Base-by-base conservation (phyloP, 2,888 invertebrate species). In the Uloborus plumipes region DNA sequence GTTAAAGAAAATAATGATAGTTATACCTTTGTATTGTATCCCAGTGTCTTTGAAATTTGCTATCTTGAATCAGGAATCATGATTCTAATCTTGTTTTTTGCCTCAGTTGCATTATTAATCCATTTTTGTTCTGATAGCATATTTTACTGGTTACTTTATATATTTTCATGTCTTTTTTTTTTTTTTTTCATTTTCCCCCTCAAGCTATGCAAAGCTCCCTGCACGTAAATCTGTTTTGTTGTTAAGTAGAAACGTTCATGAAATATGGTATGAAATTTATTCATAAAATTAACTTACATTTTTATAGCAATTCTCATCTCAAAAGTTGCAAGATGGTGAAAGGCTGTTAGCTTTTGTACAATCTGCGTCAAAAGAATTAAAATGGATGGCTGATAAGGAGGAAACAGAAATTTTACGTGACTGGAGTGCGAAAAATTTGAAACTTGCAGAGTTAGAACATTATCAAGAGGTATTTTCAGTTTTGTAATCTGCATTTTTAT, bases 371-470 rank as follows among this genome's bases (percentile, higher is more conserved):
- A 94, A 94, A 50, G 99, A 99, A 89, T 91, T 99, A 85, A 94
- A 96, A 88, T 99, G 99, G 98, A 92, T 99, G 76, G 96, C 94
- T 88, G 97, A 98, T 89, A 96, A 97, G 89, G 99, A 99, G 88
- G 97, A 98, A 88, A 93, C 94, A 71, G 99, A 99, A 90, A 92
- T 98, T 66, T 93, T 95, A 26, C 92, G 98, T 55, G 99, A 99
- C 90, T 99, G 99, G 99, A 96, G 97, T 78, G 96, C 97, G 88
- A 95, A 95, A 84, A 95, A 95, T 89, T 92, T 98, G 88, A 97
- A 98, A 90, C 90, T 98, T 87, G 93, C 94, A 20, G 94, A 95
- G 84, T 93, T 99, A 87, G 96, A 97, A 89, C 94, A 96, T 88
- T 97, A 98, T 89, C 97, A 97, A 88, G 97, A 98, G 94, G 98